Evolutionary conservation across 2,113 vertebrate genomes (phyloP).

Genomic region (Ochotona princeps): DNA sequence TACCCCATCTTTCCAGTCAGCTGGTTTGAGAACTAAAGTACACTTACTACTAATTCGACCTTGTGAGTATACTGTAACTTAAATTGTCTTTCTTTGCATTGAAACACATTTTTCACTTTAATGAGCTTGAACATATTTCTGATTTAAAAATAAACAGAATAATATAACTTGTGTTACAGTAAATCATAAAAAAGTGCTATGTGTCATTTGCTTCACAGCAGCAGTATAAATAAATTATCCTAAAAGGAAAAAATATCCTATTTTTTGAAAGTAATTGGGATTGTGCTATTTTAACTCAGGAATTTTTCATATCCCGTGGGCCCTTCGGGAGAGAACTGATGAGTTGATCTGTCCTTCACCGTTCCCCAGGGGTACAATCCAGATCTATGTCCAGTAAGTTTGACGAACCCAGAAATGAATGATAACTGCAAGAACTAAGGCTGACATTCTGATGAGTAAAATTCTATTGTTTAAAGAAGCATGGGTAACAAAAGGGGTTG

Average conservation of each 20-base stretch:
- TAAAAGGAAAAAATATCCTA: slow-evolving; percentile 24
- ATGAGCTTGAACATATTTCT: slow-evolving; percentile 47
- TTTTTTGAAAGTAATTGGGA: not conserved
- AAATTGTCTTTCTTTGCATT: slow-evolving; percentile 57
- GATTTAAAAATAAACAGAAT: slow-evolving; percentile 53
- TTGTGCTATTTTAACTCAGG: slow-evolving; percentile 45
- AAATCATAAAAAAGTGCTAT: slow-evolving; percentile 68
- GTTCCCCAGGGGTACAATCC: slow-evolving; percentile 57
- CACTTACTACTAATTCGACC: slow-evolving; percentile 16
- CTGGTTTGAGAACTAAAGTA: slow-evolving; percentile 36
- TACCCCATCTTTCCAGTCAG: not conserved
- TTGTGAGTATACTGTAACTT: slow-evolving; percentile 42
- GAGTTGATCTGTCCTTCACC: slow-evolving; percentile 49
- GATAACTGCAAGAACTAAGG: slow-evolving; percentile 23
- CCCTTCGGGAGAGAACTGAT: slow-evolving; percentile 47
- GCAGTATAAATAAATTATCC: slow-evolving; percentile 38
- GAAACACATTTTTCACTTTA: slow-evolving; percentile 54
- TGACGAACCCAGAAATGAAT: slow-evolving; percentile 66
- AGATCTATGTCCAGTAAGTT: slow-evolving; percentile 56
- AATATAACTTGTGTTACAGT: slow-evolving; percentile 51
- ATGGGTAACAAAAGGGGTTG: slow-evolving; percentile 23
- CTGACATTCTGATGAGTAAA: slow-evolving; percentile 48
- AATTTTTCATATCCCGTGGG: slow-evolving; percentile 21
- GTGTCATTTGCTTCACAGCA: slow-evolving; percentile 26
- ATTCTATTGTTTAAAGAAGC: slow-evolving; percentile 52